Evolutionary conservation across 2,888 invertebrate species (phyloP).

Genomic region (Cantharis nigra): DNA sequence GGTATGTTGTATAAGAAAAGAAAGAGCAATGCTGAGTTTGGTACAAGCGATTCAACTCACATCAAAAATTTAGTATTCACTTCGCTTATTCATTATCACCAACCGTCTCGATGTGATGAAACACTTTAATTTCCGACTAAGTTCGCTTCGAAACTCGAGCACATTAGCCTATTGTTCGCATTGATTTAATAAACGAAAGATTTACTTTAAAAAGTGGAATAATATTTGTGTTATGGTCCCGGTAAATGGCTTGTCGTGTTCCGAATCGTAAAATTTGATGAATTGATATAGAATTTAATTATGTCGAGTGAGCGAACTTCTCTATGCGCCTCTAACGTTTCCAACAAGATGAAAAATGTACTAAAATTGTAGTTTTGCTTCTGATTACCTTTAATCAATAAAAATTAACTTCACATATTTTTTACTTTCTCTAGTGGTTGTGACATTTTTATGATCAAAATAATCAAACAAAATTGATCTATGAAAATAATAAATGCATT

Average conservation of each 20-base stretch:
- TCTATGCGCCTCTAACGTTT: slow-evolving; percentile 18
- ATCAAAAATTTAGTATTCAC: slow-evolving; percentile 38
- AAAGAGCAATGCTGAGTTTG: not conserved
- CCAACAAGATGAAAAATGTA: slow-evolving; percentile 27
- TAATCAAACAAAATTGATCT: not conserved
- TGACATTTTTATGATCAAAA: not conserved
- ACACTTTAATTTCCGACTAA: slow-evolving; percentile 46
- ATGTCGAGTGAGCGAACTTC: slow-evolving; percentile 33
- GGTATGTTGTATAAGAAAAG: not conserved
- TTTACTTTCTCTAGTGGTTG: slow-evolving; percentile 4
- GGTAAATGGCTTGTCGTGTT: slow-evolving; percentile 35
- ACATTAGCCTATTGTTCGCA: slow-evolving; percentile 44
- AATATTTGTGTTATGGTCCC: slow-evolving; percentile 39
- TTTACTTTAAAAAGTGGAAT: slow-evolving; percentile 42
- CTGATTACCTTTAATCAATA: slow-evolving; percentile 24
- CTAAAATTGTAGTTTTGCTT: slow-evolving; percentile 22
- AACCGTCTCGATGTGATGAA: slow-evolving; percentile 39
- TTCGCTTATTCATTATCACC: slow-evolving; percentile 36
- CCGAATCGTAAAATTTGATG: slow-evolving; percentile 41
- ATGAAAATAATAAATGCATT: not conserved
- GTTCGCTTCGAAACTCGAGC: slow-evolving; percentile 36
- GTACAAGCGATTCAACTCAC: slow-evolving; percentile 18
- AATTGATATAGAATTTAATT: slow-evolving; percentile 44
- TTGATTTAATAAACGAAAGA: slow-evolving; percentile 45
- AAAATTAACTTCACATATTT: slow-evolving; percentile 20